Percentiles rank a stretch among this genome's conserved stretches.
These are phyloP conservation scores for Myrmecobius fasciatus DNA, from an alignment of 2,113 vertebrate species.

Conservation along the genomic window DNA sequence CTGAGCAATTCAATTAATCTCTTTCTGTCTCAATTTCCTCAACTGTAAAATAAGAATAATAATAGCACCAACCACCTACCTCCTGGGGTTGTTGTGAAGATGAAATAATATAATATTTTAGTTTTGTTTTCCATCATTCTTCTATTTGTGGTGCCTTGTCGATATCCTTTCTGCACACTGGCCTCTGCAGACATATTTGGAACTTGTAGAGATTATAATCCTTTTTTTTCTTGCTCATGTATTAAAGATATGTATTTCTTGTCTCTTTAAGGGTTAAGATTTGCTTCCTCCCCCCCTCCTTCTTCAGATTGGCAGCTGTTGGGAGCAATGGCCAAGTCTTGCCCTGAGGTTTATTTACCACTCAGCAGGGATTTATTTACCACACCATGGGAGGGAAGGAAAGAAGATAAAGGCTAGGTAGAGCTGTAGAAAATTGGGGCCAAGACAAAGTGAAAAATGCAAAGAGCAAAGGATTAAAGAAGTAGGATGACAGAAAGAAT, in stretches of 20 bases:
- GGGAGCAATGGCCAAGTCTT: constrained; percentile 53
- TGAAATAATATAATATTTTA: neutral
- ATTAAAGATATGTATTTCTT: constrained; percentile 39
- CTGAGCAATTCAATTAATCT: too few relatives aligned
- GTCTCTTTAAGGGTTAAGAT: constrained; percentile 64
- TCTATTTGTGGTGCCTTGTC: constrained; percentile 20
- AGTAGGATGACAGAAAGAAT: neutral
- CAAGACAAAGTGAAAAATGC: constrained; percentile 48
- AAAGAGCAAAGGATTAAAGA: constrained; percentile 64
- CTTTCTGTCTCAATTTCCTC: neutral
- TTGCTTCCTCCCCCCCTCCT: constrained; percentile 47
- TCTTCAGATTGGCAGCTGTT: constrained; percentile 34
- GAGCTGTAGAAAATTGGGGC: constrained; percentile 53
- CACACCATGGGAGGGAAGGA: constrained; percentile 54
- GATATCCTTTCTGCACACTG: constrained; percentile 54
- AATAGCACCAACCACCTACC: neutral
- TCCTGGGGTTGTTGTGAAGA: too few relatives aligned
- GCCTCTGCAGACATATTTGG: constrained; percentile 53
- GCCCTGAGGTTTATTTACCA: constrained; percentile 66
- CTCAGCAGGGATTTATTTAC: constrained; percentile 70
- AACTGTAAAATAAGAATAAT: neutral
- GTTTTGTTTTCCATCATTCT: neutral
- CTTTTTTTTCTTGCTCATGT: constrained; percentile 34
- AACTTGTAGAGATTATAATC: constrained; percentile 45
- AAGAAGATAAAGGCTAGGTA: constrained; percentile 72